Conservation (phyloP, 2,888 invertebrate genomes). For the Amphipyra tragopoginis region DNA sequence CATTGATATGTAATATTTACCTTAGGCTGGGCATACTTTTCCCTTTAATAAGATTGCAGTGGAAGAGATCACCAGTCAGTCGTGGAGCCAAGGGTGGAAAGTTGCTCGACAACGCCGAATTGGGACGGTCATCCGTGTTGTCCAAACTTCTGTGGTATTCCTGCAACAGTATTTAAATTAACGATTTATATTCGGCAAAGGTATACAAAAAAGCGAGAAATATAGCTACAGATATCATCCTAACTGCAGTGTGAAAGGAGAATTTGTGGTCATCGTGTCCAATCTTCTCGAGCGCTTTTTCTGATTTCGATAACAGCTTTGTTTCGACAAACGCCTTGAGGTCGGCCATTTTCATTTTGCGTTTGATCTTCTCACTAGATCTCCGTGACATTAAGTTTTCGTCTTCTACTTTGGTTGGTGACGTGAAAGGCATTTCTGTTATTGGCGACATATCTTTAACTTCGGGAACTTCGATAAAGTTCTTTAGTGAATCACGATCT, state of each 20-base stretch:
- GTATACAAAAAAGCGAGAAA: slow-evolving; percentile 61
- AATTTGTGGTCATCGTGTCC: slow-evolving; percentile 93
- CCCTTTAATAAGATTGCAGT: slow-evolving; percentile 95
- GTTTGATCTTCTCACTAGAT: slow-evolving; percentile 95
- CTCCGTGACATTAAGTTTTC: slow-evolving; percentile 87
- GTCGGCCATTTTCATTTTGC: slow-evolving; percentile 97
- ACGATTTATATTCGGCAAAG: slow-evolving; percentile 23
- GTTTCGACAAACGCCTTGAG: slow-evolving; percentile 97
- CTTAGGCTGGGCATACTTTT: slow-evolving; percentile 99
- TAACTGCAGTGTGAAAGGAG: slow-evolving; percentile 87
- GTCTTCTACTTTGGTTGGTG: slow-evolving; percentile 78
- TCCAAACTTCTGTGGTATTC: slow-evolving; percentile 95
- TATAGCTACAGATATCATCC: slow-evolving; percentile 91
- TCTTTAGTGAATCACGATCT: slow-evolving; percentile 92
- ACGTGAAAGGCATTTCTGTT: slow-evolving; percentile 86
- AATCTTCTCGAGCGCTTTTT: slow-evolving; percentile 97
- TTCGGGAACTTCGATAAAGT: slow-evolving; percentile 94
- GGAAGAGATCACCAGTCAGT: slow-evolving; percentile 85
- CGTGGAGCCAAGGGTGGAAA: slow-evolving; percentile 90
- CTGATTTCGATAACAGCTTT: slow-evolving; percentile 96
- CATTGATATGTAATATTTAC: slow-evolving; percentile 85
- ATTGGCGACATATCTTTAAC: slow-evolving; percentile 91
- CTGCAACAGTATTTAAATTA: slow-evolving; percentile 80
- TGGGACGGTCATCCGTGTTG: slow-evolving; percentile 93
- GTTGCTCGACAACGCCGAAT: slow-evolving; percentile 92